phyloP scores from a whole-genome alignment of 2,888 invertebrate species.

The Diarsia brunnea region DNA sequence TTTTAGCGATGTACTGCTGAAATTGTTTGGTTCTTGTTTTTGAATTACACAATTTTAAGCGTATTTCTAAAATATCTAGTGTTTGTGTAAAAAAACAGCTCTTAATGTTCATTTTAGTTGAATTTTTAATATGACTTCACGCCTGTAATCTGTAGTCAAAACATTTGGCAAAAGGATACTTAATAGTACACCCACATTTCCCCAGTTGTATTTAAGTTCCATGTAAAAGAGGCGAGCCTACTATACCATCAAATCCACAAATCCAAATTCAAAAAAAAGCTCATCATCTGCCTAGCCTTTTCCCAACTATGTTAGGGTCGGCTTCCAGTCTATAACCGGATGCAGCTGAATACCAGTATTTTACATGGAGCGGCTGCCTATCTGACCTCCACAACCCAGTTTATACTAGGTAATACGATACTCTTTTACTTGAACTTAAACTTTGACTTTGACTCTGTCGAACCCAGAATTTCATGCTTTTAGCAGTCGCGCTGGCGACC shows the following conservation, averaged over 20 bases:
- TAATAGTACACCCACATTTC: not conserved
- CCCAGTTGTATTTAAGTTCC: not conserved
- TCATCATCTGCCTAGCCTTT: no score
- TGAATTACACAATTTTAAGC: not conserved
- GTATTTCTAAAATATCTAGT: no score
- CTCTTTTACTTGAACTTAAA: no score
- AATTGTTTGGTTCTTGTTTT: not conserved
- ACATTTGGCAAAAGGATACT: not conserved
- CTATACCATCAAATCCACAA: not conserved
- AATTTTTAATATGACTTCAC: not conserved
- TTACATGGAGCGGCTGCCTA: no score
- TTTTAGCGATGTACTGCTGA: not conserved
- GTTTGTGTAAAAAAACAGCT: not conserved
- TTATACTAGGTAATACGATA: not conserved
- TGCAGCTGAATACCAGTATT: no score
- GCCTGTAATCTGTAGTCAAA: not conserved
- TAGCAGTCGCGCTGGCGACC: not conserved
- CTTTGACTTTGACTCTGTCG: no score
- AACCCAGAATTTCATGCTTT: not conserved
- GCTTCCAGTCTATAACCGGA: no score
- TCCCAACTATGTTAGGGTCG: no score
- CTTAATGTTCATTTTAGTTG: not conserved
- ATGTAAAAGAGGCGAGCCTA: not conserved
- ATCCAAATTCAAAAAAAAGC: no score
- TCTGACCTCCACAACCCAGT: no score